These are phyloP conservation scores for Fabriciana adippe DNA, from an alignment of 2,888 invertebrate species.

Conservation along the genomic window DNA sequence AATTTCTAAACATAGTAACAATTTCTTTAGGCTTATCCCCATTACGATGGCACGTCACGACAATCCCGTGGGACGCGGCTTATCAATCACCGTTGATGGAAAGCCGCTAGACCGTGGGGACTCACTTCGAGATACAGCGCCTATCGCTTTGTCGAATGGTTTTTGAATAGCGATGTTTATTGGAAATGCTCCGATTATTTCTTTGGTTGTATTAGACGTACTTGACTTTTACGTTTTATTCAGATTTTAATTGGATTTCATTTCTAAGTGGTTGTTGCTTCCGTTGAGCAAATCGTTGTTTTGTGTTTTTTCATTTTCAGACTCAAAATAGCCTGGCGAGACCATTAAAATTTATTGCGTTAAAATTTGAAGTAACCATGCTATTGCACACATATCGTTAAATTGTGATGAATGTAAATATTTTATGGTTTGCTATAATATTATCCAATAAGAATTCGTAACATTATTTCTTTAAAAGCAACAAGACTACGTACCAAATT, in stretches of 20 bases:
- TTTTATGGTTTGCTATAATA: too few relatives aligned
- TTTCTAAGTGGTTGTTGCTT: slow-evolving; percentile 8
- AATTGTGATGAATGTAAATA: too few relatives aligned
- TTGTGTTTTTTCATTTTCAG: too few relatives aligned
- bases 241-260: slow-evolving; percentile 23
- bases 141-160: slow-evolving; percentile 33
- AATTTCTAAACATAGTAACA: slow-evolving; percentile 20
- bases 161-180: slow-evolving; percentile 30
- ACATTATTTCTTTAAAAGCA: too few relatives aligned
- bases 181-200: slow-evolving; percentile 24
- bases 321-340: background rate
- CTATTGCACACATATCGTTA: too few relatives aligned
- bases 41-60: slow-evolving; percentile 42
- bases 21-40: slow-evolving; percentile 38
- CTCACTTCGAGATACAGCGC: slow-evolving; percentile 33
- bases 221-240: slow-evolving; percentile 17
- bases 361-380: too few relatives aligned
- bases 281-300: background rate
- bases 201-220: slow-evolving; percentile 17
- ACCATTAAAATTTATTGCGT: too few relatives aligned
- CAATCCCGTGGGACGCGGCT: slow-evolving; percentile 56
- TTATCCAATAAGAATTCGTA: too few relatives aligned
- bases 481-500: too few relatives aligned
- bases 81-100: slow-evolving; percentile 71
- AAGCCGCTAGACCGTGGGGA: slow-evolving; percentile 57